Conservation (phyloP, 2,888 invertebrate genomes). For the Andrena marginata region DNA sequence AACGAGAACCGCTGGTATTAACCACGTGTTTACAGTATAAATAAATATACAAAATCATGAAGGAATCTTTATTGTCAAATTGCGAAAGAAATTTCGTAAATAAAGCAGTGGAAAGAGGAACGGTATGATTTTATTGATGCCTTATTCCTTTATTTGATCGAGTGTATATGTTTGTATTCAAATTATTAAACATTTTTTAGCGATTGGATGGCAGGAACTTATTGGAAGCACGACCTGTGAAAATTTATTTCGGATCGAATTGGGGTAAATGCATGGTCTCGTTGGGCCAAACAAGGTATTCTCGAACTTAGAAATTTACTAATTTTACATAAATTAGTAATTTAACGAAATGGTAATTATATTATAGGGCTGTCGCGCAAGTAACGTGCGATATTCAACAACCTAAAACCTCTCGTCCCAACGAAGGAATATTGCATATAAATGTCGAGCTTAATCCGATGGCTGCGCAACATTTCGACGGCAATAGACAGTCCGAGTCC, state of each 20-base stretch:
- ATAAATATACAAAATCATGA: constrained; percentile 85
- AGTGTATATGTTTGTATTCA: not conserved
- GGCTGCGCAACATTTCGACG: constrained; percentile 94
- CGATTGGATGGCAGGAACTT: constrained; percentile 92
- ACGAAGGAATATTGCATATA: constrained; percentile 94
- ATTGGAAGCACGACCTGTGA: constrained; percentile 90
- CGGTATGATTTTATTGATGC: constrained; percentile 85
- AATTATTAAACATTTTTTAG: constrained; percentile 85
- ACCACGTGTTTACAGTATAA: constrained; percentile 32
- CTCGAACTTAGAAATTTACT: not conserved
- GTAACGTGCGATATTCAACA: constrained; percentile 95
- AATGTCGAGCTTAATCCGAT: constrained; percentile 95
- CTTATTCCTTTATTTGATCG: not conserved
- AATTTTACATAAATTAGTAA: not conserved
- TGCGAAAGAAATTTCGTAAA: constrained; percentile 90
- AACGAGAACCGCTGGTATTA: too few relatives aligned
- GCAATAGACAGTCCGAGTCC: constrained; percentile 90
- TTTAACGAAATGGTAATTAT: not conserved
- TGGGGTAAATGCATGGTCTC: constrained; percentile 93
- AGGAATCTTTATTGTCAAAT: constrained; percentile 89
- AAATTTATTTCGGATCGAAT: constrained; percentile 92
- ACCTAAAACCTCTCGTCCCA: constrained; percentile 94
- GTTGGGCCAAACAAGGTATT: constrained; percentile 91
- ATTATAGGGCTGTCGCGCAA: constrained; percentile 92
- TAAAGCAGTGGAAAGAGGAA: constrained; percentile 88